phyloP scores from a whole-genome alignment of 2,888 invertebrate genomes.

The Tetrapedia diversipes region DNA sequence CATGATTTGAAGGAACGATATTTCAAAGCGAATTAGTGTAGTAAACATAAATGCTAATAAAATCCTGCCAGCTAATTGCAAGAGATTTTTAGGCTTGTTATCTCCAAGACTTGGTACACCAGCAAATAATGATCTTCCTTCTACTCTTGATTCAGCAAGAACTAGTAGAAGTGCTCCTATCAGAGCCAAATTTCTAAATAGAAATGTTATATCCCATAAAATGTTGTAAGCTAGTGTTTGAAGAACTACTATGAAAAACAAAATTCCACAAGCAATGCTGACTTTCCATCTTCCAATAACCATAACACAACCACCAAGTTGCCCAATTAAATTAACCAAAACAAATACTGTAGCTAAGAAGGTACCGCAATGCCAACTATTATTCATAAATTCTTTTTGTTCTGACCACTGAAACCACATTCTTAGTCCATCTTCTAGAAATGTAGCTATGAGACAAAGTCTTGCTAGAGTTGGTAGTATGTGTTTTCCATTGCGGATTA shows the following conservation, averaged over 20 bases:
- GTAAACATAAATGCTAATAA: conserved; percentile 99
- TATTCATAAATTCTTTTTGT: conserved; percentile 98
- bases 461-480: conserved; percentile 97
- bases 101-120: conserved; percentile 96
- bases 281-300: conserved; percentile 96
- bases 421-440: conserved; percentile 98
- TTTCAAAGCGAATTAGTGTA: conserved; percentile 96
- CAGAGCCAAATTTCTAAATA: conserved; percentile 97
- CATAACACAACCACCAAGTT: conserved; percentile 98
- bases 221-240: conserved; percentile 99
- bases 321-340: conserved; percentile 96
- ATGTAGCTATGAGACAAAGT: conserved; percentile 98
- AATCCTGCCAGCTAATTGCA: conserved; percentile 97
- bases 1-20: conserved; percentile 94
- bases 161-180: conserved; percentile 98
- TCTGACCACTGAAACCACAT: conserved; percentile 99
- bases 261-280: conserved; percentile 93
- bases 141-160: conserved; percentile 97
- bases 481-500: conserved; percentile 95
- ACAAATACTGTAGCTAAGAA: conserved; percentile 98
- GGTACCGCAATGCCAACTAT: conserved; percentile 98
- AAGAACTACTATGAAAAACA: conserved; percentile 97
- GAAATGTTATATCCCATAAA: conserved; percentile 98
- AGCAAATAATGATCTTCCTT: conserved; percentile 97
- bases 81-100: conserved; percentile 97